phyloP scores from a whole-genome alignment of 2,113 vertebrate species.

The Pygoscelis adeliae region DNA sequence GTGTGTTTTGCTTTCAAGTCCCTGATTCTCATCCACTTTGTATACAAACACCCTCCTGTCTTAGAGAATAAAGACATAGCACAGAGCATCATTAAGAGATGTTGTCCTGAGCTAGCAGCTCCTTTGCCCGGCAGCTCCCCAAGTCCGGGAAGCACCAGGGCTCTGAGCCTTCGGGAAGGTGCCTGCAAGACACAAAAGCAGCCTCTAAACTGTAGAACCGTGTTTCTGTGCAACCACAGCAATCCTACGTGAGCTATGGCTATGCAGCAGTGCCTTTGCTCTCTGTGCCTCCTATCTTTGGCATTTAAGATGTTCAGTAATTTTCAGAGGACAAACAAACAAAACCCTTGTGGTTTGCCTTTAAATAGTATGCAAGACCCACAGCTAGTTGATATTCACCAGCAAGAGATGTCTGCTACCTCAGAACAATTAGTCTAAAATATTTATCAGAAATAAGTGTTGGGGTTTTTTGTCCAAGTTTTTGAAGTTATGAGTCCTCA shows the following conservation, averaged over 20 bases:
- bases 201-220: neutral
- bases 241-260: accelerated
- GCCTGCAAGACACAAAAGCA: neutral
- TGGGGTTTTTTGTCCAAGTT: slow-evolving; percentile 53
- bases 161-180: neutral
- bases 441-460: slow-evolving; percentile 73
- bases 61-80: neutral
- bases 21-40: neutral
- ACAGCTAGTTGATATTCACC: slow-evolving; percentile 50
- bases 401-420: slow-evolving; percentile 58
- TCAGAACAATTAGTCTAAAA: slow-evolving; percentile 65
- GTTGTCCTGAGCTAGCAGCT: neutral
- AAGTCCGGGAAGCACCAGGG: neutral
- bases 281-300: neutral
- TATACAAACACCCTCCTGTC: neutral
- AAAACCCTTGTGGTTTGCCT: neutral
- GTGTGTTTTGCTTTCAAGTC: neutral
- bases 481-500: slow-evolving; percentile 72
- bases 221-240: neutral
- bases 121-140: neutral
- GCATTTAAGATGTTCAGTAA: neutral
- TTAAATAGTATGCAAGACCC: neutral
- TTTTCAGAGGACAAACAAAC: slow-evolving; percentile 61
- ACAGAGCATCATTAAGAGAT: neutral
- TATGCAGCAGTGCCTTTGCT: neutral